A percentile compares a stretch with the other conserved stretches of the same genome.
These are phyloP conservation scores for Mimas tiliae DNA, from an alignment of 2,888 invertebrate genomes.

Conservation along the genomic window DNA sequence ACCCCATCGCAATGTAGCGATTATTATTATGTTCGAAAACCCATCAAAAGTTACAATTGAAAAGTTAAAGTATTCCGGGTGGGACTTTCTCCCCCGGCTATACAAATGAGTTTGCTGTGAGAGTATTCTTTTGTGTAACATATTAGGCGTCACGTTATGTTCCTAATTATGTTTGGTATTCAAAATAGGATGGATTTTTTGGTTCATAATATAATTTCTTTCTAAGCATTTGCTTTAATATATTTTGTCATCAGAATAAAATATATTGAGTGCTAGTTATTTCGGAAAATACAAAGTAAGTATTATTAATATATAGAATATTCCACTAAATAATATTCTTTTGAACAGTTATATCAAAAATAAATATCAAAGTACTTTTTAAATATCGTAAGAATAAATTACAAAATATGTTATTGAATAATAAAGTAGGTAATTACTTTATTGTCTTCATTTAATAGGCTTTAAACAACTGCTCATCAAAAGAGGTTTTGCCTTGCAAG, in stretches of 20 bases:
- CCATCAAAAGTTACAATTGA: conserved; percentile 85
- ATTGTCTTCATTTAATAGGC: too few relatives aligned
- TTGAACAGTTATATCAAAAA: neutral
- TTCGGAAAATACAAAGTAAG: too few relatives aligned
- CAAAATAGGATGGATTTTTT: neutral
- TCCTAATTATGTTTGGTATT: conserved; percentile 54
- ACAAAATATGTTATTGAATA: neutral
- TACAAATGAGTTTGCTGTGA: conserved; percentile 78
- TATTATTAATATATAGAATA: too few relatives aligned
- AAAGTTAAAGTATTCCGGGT: conserved; percentile 83
- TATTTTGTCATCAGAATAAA: too few relatives aligned
- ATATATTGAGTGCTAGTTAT: too few relatives aligned
- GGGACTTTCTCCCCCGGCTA: conserved; percentile 72
- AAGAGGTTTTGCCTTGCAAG: too few relatives aligned
- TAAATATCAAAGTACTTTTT: neutral
- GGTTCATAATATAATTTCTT: too few relatives aligned
- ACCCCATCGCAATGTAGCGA: conserved; percentile 78
- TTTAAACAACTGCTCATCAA: too few relatives aligned
- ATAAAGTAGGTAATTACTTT: too few relatives aligned
- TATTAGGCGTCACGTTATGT: conserved; percentile 32
- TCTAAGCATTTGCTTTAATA: neutral
- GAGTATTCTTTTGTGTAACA: conserved; percentile 73
- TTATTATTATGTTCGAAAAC: conserved; percentile 85
- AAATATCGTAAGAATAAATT: neutral
- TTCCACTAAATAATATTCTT: too few relatives aligned